These are phyloP conservation scores for Todiramphus chloris DNA, from an alignment of 2,113 vertebrate species.

Conservation along the genomic window DNA sequence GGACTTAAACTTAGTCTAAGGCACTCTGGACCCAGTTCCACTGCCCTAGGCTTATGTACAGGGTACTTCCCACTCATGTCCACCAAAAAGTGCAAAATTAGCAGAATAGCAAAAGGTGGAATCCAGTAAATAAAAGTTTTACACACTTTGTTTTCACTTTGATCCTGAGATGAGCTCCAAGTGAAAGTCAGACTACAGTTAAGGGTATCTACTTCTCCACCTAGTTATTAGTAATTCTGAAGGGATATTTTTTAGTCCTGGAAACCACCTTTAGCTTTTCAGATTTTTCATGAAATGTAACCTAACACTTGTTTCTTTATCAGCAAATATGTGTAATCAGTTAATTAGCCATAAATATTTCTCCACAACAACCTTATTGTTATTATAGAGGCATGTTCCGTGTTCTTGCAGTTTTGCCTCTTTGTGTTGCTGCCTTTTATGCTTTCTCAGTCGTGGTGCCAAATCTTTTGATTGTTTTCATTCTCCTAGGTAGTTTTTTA, in stretches of 20 bases:
- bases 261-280: not conserved
- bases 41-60: not conserved
- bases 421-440: not conserved
- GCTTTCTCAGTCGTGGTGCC: not conserved
- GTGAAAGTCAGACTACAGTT: no score
- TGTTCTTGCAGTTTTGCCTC: not conserved
- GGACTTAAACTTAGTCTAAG: not conserved
- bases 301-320: not conserved
- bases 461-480: not conserved
- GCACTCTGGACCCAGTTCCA: not conserved
- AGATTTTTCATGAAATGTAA: not conserved
- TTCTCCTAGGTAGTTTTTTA: not conserved
- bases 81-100: not conserved
- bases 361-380: not conserved
- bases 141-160: not conserved
- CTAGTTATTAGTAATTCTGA: not conserved
- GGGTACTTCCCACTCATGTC: no score
- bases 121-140: not conserved
- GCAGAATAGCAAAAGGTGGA: not conserved
- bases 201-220: not conserved
- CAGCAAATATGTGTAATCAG: not conserved
- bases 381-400: not conserved
- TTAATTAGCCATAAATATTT: slow-evolving; percentile 42
- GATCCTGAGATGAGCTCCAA: not conserved
- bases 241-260: not conserved